Evolutionary conservation across 2,888 invertebrate genomes (phyloP), one percentile per base, ranked within the genome.

Genomic region (Tyria jacobaeae): DNA sequence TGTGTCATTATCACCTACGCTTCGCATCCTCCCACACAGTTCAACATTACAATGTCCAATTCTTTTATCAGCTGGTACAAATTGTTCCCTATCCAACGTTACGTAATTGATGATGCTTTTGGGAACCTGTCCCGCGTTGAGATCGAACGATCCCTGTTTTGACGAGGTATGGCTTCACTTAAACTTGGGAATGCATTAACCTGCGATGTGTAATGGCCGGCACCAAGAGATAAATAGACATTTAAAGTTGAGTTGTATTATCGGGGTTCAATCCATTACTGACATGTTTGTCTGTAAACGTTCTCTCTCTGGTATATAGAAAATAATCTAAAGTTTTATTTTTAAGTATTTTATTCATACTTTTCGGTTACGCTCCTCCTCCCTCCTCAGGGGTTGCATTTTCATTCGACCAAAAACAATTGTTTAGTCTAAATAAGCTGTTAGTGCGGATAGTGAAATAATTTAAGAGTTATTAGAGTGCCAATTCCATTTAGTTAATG

Each of bases 71-170:
- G 27, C 24, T 24, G 15, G 17, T 12, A 49, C 55, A 57, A 73
- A 73, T 71, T 68, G 75, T 77, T 34, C 50, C 56, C 34, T 59
- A 65, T 34, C 52, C 25, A 54, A 31, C 9, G 60, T 60, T 61
- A 66, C 24, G 72, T 70, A 72, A 75, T 76, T 72, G 78, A 76
- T 76, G 75, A 68, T 66, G 78, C 75, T 75, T 78, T 76, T 75
- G 75, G 68, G 37, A 58, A 56, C 44, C 52, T 48, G 53, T 49
- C 34, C 34, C 17, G 21, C 21, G 44, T 44, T 44, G 24, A 44
- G 31, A 44, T 31, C 41, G 21, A 47, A 24, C 31, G 56, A 12
- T 34, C n/a, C 27, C 5, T 54, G 44, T 35, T 27, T 27, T 10
- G 37, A 49, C 49, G 27, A 37, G 21, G 9, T 47, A 21, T 9